Conservation (phyloP, 2,888 invertebrate species). For the Melanargia galathea region DNA sequence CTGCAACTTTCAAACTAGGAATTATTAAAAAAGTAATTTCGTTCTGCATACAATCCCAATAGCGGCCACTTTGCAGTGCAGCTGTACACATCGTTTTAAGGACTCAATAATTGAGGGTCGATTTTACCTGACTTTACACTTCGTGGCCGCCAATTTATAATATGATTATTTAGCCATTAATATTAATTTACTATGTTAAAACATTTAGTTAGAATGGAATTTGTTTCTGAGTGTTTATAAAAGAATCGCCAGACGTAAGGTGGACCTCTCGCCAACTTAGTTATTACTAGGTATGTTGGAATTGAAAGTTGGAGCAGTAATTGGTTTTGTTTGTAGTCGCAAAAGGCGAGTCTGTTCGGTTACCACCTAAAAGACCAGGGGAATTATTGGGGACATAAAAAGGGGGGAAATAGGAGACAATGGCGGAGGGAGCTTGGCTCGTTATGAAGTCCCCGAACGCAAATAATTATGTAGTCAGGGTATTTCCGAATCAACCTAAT, state of each 20-base stretch:
- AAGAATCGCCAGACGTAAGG: too few relatives aligned
- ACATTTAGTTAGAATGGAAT: too few relatives aligned
- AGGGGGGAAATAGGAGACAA: conserved; percentile 49
- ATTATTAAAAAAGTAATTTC: background rate
- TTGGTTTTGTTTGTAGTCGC: background rate
- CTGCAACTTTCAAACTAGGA: background rate
- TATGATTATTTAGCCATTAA: too few relatives aligned
- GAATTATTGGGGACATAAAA: conserved; percentile 59
- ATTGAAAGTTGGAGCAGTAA: background rate
- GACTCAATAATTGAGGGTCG: background rate
- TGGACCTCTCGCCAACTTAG: background rate
- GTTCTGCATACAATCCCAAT: too few relatives aligned
- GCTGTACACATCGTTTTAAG: too few relatives aligned
- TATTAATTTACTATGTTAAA: too few relatives aligned
- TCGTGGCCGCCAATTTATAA: too few relatives aligned
- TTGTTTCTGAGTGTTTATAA: too few relatives aligned
- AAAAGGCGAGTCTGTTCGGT: conserved; percentile 52
- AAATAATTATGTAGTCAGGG: conserved; percentile 37
- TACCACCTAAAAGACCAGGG: conserved; percentile 48
- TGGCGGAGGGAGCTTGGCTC: conserved; percentile 48
- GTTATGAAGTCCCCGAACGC: conserved; percentile 52
- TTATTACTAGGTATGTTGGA: background rate
- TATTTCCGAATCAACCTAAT: conserved; percentile 29
- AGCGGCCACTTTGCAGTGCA: too few relatives aligned
- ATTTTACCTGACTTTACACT: background rate